Conservation (phyloP, 2,797 vertebrate genomes). For the Cyclopterus lumpus region DNA sequence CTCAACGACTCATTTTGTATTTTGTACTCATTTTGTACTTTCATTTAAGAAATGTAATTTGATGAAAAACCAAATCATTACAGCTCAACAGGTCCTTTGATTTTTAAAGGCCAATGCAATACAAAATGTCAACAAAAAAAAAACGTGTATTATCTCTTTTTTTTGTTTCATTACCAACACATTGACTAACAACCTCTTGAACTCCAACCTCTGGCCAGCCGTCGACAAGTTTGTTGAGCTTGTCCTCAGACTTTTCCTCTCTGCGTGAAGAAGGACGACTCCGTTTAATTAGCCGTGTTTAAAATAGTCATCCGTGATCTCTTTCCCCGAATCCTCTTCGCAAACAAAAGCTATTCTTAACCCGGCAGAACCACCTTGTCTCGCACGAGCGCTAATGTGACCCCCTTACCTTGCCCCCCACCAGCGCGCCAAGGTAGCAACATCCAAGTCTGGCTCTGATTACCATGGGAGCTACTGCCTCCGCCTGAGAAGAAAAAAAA, state of each 20-base stretch:
- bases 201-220: neutral
- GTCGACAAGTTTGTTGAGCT: slow-evolving; percentile 2
- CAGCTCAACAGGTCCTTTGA: rapidly evolving
- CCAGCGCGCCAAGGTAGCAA: slow-evolving; percentile 58
- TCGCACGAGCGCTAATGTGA: slow-evolving; percentile 70
- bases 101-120: neutral
- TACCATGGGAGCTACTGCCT: slow-evolving; percentile 90
- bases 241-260: neutral
- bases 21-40: neutral
- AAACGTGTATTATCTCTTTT: neutral
- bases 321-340: slow-evolving; percentile 2
- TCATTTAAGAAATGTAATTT: neutral
- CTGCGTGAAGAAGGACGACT: neutral
- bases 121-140: too few relatives aligned
- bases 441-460: slow-evolving; percentile 91
- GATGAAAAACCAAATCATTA: neutral
- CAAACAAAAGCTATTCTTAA: slow-evolving; percentile 41
- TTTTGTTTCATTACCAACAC: too few relatives aligned
- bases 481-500: slow-evolving; percentile 86
- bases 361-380: slow-evolving; percentile 34
- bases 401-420: slow-evolving; percentile 84
- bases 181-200: neutral
- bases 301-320: slow-evolving; percentile 19
- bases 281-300: slow-evolving; percentile 4
- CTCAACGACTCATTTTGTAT: neutral